phyloP scores from a whole-genome alignment of 1,140 invertebrate genomes.

The Venturia canescens region DNA sequence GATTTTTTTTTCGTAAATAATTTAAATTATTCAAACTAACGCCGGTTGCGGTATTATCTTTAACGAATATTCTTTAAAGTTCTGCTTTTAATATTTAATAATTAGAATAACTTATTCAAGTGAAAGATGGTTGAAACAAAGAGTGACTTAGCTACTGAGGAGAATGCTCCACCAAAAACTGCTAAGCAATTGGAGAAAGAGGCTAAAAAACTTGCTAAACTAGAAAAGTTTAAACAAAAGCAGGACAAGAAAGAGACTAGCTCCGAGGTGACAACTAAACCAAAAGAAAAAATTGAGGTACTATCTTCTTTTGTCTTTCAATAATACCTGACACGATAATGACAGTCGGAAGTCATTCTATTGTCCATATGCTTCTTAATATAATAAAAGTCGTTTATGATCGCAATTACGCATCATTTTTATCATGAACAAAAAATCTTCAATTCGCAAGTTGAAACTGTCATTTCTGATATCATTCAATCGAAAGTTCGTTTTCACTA shows the following conservation, averaged over 20 bases:
- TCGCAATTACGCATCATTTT: slow-evolving; percentile 12
- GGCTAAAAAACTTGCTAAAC: slow-evolving; percentile 91
- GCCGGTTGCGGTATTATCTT: not conserved
- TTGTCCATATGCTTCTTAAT: slow-evolving; percentile 54
- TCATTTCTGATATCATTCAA: too few species aligned
- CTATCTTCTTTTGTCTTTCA: slow-evolving; percentile 43
- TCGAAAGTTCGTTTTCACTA: too few species aligned
- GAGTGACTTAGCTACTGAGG: slow-evolving; percentile 44
- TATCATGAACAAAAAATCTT: too few species aligned
- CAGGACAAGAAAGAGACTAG: slow-evolving; percentile 86
- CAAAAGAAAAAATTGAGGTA: slow-evolving; percentile 84
- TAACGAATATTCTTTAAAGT: not conserved
- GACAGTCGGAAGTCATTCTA: not conserved
- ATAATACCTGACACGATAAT: not conserved
- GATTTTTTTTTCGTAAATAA: slow-evolving; percentile 10
- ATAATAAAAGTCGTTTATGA: not conserved
- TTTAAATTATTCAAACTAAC: not conserved
- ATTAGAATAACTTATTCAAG: not conserved
- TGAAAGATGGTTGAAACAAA: slow-evolving; percentile 59
- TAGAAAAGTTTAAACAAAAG: slow-evolving; percentile 95
- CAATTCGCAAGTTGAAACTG: too few species aligned
- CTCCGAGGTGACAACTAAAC: slow-evolving; percentile 71
- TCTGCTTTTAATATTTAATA: not conserved
- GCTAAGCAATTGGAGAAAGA: slow-evolving; percentile 94
- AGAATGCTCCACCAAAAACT: slow-evolving; percentile 81